Evolutionary conservation across 2,888 invertebrate species (phyloP), one percentile per base, ranked within the genome.

Genomic region (Erebia palarica): DNA sequence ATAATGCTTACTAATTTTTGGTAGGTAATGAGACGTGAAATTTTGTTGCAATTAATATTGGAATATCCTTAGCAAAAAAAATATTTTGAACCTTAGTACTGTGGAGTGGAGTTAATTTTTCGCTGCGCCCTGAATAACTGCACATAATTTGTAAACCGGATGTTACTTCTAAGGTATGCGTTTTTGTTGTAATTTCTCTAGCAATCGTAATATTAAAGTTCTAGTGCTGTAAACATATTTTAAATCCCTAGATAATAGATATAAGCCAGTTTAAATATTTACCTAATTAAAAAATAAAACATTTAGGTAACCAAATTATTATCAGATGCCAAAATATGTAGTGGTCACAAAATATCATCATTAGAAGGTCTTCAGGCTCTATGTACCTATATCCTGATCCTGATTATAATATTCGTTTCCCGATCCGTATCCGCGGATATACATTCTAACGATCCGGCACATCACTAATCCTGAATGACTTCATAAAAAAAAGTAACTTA

Each of bases 61-160:
- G 11, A 42, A 60, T 18, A 60, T 60, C 9, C 16, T 42, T 42
- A 14, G 42, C 11, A 11, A 11, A 36, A 14, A 58, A n/a, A n/a
- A 10, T 60, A 64, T 9, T 64, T 65, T 42, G 42, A 55, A 65
- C 53, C 55, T 11, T 55, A 65, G 8, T 11, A 55, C 7, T 13
- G 4, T 65, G 16, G 11, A 42, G 14, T 42, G 14, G 4, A 55
- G 42, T 16, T 55, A 65, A 51, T 18, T 9, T 7, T 55, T 42
- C 42, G 27, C 55, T 53, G 27, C 18, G 16, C 27, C 36, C 36
- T 36, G 16, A 60, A 65, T 42, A 55, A 42, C 42, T 55, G 36
- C 53, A 55, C 55, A 55, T 8, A 64, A 65, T 55, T 65, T 65
- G 36, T 42, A 55, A 36, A 16, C 16, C 65, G 65, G 65, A 65